A percentile compares a stretch with the other conserved stretches of the same genome.
phyloP scores from a whole-genome alignment of 2,113 vertebrate species.

The Heterocephalus glaber region DNA sequence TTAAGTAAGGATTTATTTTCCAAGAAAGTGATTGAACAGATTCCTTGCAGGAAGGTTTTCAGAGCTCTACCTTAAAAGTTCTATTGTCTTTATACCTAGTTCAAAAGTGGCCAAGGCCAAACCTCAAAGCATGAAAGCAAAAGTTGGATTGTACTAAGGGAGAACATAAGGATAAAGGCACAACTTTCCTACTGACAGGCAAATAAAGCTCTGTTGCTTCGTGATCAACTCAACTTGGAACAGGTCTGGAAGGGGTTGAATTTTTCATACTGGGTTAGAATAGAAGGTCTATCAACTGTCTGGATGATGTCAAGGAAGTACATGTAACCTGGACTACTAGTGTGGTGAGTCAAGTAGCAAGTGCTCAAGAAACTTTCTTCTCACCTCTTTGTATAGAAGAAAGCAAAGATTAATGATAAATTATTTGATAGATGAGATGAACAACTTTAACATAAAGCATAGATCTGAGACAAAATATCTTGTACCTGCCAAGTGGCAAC shows the following conservation, averaged over 20 bases:
- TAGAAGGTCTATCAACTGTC: background rate
- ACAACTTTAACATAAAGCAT: background rate
- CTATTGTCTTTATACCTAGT: background rate
- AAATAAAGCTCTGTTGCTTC: conserved; percentile 1
- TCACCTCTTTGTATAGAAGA: background rate
- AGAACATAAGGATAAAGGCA: background rate
- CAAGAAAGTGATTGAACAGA: conserved; percentile 21
- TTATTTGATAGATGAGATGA: background rate
- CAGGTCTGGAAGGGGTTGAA: background rate
- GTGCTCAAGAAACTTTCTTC: background rate
- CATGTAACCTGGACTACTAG: background rate
- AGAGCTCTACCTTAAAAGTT: background rate
- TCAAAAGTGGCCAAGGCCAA: conserved; percentile 32
- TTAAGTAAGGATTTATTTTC: conserved; percentile 55
- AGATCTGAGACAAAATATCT: background rate
- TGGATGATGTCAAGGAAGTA: background rate
- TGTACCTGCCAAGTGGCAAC: background rate
- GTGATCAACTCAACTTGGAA: background rate
- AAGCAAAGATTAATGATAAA: background rate
- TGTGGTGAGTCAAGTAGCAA: background rate
- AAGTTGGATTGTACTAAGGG: background rate
- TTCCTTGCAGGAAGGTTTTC: background rate
- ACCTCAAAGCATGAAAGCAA: conserved; percentile 1
- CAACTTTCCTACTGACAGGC: background rate
- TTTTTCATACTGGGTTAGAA: conserved; percentile 18